Percentiles rank a stretch among this genome's conserved stretches.
These are phyloP conservation scores for Cydia pomonella DNA, from an alignment of 1,140 invertebrate species.

Conservation along the genomic window DNA sequence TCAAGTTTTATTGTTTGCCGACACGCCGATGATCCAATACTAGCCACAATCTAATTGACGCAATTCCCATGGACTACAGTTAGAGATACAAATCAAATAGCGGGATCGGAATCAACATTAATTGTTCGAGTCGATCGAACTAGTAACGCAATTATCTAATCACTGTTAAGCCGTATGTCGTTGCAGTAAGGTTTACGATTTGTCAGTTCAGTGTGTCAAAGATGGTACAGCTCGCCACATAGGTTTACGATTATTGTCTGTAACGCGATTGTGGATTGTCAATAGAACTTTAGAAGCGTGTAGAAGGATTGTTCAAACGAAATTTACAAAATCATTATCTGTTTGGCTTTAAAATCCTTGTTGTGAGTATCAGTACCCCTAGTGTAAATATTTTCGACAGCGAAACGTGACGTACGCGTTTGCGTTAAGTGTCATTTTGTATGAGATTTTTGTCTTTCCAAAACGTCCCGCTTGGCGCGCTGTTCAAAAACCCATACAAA, in stretches of 20 bases:
- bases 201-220: not conserved
- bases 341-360: too few relatives aligned
- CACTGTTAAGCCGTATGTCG: conserved; percentile 34
- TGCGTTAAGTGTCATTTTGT: too few relatives aligned
- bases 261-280: not conserved
- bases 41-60: conserved; percentile 56
- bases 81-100: conserved; percentile 61
- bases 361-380: too few relatives aligned
- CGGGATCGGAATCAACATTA: conserved; percentile 64
- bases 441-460: too few relatives aligned
- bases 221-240: not conserved
- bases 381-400: too few relatives aligned
- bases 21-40: conserved; percentile 37
- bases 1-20: conserved; percentile 48
- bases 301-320: not conserved
- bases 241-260: not conserved
- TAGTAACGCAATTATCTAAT: conserved; percentile 26
- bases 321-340: not conserved
- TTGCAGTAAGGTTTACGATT: conserved; percentile 12
- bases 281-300: not conserved
- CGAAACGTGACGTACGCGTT: too few relatives aligned
- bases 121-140: conserved; percentile 60
- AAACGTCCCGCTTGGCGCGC: too few relatives aligned
- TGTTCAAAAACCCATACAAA: too few relatives aligned
- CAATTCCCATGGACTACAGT: conserved; percentile 56